Percentiles rank a stretch among this genome's conserved stretches.
Evolutionary conservation across 2,888 invertebrate species (phyloP).

Genomic region (Xestia rhomboidea): DNA sequence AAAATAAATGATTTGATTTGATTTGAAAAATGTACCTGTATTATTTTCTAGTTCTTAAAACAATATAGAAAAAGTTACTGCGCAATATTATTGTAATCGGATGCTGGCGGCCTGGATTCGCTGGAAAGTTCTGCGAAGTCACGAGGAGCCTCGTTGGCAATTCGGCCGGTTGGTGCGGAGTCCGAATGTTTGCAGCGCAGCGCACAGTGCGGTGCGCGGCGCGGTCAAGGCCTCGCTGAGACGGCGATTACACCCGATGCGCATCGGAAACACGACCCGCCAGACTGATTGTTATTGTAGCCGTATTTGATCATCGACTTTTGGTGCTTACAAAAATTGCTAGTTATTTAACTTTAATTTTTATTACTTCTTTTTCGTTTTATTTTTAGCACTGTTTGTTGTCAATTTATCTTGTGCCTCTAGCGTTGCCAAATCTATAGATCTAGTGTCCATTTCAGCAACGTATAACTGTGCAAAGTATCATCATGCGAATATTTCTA

Average conservation of each 20-base stretch:
- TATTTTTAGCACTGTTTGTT: neutral
- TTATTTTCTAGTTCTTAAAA: constrained; percentile 50
- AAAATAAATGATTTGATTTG: too few species aligned
- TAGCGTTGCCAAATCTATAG: neutral
- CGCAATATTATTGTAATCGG: constrained; percentile 78
- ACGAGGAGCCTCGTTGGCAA: constrained; percentile 78
- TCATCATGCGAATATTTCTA: neutral
- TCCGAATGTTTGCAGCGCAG: constrained; percentile 72
- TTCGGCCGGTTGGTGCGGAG: constrained; percentile 63
- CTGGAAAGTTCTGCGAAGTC: constrained; percentile 78
- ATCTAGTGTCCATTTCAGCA: constrained; percentile 10
- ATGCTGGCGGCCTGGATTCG: constrained; percentile 72
- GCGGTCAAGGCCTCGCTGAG: constrained; percentile 87
- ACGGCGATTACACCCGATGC: constrained; percentile 75
- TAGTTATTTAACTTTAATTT: constrained; percentile 5
- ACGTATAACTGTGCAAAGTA: neutral
- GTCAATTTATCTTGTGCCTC: neutral
- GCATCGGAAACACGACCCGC: constrained; percentile 79
- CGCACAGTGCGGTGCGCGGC: constrained; percentile 48
- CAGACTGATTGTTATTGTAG: constrained; percentile 69
- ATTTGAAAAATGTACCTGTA: neutral
- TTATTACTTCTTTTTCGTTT: neutral
- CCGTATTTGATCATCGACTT: constrained; percentile 69
- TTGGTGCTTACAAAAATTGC: constrained; percentile 20
- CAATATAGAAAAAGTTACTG: constrained; percentile 62